These are phyloP conservation scores for Conger conger DNA, from an alignment of 2,113 vertebrate species.

Conservation along the genomic window DNA sequence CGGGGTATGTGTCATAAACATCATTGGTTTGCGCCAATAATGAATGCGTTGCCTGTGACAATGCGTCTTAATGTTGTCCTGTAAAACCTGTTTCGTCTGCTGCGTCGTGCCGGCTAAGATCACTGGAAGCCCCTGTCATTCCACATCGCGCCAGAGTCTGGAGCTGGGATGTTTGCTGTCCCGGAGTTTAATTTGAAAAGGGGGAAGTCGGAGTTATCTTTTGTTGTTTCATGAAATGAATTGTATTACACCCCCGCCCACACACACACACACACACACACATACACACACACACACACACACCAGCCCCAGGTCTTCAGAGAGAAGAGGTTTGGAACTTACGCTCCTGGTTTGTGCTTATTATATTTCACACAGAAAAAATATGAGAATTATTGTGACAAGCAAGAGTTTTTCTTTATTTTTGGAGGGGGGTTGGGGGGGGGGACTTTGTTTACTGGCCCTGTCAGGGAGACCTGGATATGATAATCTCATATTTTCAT, in stretches of 20 bases:
- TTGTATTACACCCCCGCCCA: slow-evolving; percentile 5
- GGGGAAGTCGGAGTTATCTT: slow-evolving; percentile 36
- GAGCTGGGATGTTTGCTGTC: background rate
- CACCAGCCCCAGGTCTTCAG: slow-evolving; percentile 18
- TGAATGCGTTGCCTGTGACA: too few species aligned
- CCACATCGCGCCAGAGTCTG: background rate
- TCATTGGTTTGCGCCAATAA: too few species aligned
- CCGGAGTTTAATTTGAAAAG: slow-evolving; percentile 29
- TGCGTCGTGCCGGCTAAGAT: slow-evolving; percentile 16
- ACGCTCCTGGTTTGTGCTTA: slow-evolving; percentile 28
- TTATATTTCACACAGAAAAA: slow-evolving; percentile 15
- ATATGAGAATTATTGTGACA: slow-evolving; percentile 9
- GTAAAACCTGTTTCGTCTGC: background rate
- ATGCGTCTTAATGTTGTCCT: too few species aligned
- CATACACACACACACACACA: slow-evolving; percentile 6
- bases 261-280: background rate
- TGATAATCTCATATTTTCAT: slow-evolving; percentile 55
- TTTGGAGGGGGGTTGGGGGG: background rate
- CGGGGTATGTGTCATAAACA: background rate
- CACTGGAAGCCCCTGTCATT: slow-evolving; percentile 8
- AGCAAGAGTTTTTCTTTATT: background rate
- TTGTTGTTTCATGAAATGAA: slow-evolving; percentile 22
- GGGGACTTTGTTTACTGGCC: slow-evolving; percentile 47
- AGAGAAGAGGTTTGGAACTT: slow-evolving; percentile 24
- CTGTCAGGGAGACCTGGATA: slow-evolving; percentile 41